Conservation (phyloP, 2,113 vertebrate genomes). For the Atrichornis clamosus region DNA sequence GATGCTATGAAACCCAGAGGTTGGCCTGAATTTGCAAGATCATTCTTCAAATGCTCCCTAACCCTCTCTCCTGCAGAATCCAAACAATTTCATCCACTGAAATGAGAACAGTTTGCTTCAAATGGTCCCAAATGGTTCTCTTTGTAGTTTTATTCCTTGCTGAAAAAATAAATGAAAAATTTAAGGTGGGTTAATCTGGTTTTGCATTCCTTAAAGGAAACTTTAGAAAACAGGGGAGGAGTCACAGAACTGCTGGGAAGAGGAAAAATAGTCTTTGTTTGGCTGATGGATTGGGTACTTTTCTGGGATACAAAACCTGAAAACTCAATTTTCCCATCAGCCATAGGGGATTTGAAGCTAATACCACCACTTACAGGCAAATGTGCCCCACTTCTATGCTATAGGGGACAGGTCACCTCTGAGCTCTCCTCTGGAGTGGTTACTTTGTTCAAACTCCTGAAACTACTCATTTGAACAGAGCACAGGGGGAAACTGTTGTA, state of each 20-base stretch:
- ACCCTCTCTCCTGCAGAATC: background rate
- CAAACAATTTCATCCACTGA: background rate
- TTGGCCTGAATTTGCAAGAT: background rate
- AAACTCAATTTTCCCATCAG: background rate
- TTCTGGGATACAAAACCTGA: background rate
- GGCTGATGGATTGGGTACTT: background rate
- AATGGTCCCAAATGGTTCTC: background rate
- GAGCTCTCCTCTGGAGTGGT: background rate
- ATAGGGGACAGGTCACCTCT: background rate
- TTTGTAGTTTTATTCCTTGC: background rate
- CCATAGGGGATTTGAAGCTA: background rate
- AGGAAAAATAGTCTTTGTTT: background rate
- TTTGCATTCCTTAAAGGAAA: background rate
- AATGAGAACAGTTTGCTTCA: background rate
- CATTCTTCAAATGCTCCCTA: background rate
- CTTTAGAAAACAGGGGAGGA: background rate
- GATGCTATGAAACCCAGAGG: background rate
- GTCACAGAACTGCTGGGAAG: background rate
- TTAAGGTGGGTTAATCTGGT: background rate
- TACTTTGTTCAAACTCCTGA: background rate
- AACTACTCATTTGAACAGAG: background rate
- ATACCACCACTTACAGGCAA: background rate
- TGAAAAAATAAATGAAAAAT: background rate
- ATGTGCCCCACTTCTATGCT: background rate
- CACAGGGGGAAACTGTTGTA: background rate